Conservation (phyloP, 1,140 invertebrate genomes). For the Caenorhabditis latens region DNA sequence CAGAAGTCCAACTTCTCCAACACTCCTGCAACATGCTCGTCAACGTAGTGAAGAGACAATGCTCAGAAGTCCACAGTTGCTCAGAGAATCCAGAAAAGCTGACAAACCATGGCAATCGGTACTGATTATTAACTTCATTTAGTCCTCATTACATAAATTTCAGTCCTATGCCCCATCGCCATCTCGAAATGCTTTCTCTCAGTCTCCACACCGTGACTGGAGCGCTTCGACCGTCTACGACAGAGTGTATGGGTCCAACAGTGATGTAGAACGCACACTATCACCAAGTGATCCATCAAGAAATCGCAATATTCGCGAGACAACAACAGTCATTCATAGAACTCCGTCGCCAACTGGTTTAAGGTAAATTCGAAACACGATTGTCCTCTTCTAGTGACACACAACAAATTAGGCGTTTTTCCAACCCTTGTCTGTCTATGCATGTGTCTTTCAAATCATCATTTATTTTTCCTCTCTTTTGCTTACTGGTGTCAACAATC, state of each 20-base stretch:
- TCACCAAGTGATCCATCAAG: slow-evolving; percentile 59
- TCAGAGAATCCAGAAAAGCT: slow-evolving; percentile 51
- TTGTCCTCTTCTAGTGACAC: slow-evolving; percentile 37
- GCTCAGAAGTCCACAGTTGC: slow-evolving; percentile 56
- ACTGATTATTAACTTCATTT: neutral
- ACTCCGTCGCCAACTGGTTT: slow-evolving; percentile 57
- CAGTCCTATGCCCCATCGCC: slow-evolving; percentile 59
- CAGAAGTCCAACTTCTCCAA: slow-evolving; percentile 61
- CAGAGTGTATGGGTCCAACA: slow-evolving; percentile 15
- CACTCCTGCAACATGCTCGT: slow-evolving; percentile 60
- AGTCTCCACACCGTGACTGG: slow-evolving; percentile 60
- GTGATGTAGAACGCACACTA: slow-evolving; percentile 53
- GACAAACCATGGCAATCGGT: slow-evolving; percentile 61
- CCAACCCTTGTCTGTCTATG: slow-evolving; percentile 24
- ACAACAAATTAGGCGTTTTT: slow-evolving; percentile 50
- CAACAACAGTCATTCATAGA: slow-evolving; percentile 43
- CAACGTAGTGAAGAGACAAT: slow-evolving; percentile 59
- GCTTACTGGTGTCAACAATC: slow-evolving; percentile 45
- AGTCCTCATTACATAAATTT: neutral
- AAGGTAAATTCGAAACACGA: slow-evolving; percentile 49
- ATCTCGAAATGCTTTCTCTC: slow-evolving; percentile 42
- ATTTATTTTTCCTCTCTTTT: slow-evolving; percentile 16
- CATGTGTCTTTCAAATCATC: slow-evolving; percentile 37
- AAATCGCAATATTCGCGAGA: slow-evolving; percentile 50
- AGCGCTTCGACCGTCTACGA: slow-evolving; percentile 57